These are phyloP conservation scores for Thinocorus orbignyianus DNA, from an alignment of 2,113 vertebrate species.

Conservation along the genomic window DNA sequence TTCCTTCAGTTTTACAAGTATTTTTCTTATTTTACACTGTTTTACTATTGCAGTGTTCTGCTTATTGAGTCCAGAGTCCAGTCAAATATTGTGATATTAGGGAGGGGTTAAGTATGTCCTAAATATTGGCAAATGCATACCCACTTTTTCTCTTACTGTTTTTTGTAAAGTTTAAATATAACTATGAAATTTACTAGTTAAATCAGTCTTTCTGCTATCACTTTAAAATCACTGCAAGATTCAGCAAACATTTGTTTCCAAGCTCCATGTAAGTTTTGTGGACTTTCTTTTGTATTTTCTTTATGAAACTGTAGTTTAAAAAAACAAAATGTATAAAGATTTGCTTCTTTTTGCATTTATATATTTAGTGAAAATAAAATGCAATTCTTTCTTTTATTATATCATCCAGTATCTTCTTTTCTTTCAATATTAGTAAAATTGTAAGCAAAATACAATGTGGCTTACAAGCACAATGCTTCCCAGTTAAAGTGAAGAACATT, in stretches of 20 bases:
- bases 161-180: not conserved
- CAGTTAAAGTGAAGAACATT: not conserved
- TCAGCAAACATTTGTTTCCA: not conserved
- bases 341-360: not conserved
- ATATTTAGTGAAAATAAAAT: not conserved
- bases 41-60: conserved; percentile 22
- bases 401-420: not conserved
- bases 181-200: not conserved
- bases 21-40: not conserved
- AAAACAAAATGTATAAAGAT: not conserved
- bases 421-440: not conserved
- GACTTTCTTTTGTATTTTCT: not conserved
- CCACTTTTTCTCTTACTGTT: not conserved
- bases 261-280: not conserved
- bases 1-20: not conserved
- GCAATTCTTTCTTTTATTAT: not conserved
- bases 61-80: conserved; percentile 12
- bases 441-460: not conserved
- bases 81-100: conserved; percentile 54
- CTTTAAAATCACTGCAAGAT: not conserved
- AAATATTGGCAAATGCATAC: not conserved
- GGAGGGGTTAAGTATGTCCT: not conserved
- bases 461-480: not conserved
- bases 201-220: not conserved
- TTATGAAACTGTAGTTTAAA: not conserved